Conservation (phyloP, 2,113 vertebrate genomes). For the Syrmaticus mikado region DNA sequence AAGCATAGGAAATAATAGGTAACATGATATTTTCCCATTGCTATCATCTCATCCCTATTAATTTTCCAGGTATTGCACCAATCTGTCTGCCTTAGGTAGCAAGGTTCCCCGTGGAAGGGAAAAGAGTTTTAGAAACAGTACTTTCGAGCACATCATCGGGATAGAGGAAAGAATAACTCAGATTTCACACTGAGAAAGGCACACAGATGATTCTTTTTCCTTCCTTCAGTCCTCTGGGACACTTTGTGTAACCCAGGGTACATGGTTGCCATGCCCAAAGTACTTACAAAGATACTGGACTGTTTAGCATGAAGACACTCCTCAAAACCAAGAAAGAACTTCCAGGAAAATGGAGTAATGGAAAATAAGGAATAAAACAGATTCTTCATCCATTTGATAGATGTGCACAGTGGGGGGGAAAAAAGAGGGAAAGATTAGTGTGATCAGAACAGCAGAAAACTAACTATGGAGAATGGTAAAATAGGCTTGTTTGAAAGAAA, state of each 20-base stretch:
- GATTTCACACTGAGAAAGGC: neutral
- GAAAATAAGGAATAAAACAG: neutral
- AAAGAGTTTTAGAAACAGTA: neutral
- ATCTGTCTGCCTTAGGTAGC: neutral
- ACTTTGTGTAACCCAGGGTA: neutral
- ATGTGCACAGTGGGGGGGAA: neutral
- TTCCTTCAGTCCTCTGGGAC: neutral
- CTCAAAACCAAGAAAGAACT: neutral
- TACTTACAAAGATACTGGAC: neutral
- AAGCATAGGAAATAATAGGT: neutral
- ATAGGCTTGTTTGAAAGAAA: conserved; percentile 12
- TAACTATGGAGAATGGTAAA: neutral
- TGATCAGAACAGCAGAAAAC: neutral
- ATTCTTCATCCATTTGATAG: neutral
- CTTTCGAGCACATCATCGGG: neutral
- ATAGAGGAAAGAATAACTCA: neutral
- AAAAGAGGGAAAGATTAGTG: neutral
- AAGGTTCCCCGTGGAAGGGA: neutral
- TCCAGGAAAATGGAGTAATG: neutral
- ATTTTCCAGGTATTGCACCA: neutral
- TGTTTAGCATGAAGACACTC: neutral
- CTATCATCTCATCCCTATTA: neutral
- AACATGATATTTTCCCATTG: neutral
- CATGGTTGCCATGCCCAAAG: neutral
- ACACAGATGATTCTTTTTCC: neutral